A percentile compares a stretch with the other conserved stretches of the same genome.
Conservation (phyloP, 1,140 invertebrate genomes). For the Platyura marginata region DNA sequence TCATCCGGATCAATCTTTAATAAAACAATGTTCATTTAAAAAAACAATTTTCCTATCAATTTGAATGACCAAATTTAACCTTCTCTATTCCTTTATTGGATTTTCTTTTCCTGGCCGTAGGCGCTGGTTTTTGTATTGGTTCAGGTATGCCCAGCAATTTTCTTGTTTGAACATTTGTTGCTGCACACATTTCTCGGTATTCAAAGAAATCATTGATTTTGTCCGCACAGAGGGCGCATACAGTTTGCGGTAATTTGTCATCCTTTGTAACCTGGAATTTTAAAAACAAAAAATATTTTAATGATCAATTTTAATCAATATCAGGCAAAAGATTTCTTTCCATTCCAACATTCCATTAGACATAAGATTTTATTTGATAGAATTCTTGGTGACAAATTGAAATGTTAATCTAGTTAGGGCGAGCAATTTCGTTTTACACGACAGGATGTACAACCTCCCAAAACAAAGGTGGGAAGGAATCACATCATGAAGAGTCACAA, state of each 20-base stretch:
- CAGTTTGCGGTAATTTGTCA: slow-evolving; percentile 37
- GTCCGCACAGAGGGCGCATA: slow-evolving; percentile 33
- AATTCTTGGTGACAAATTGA: not conserved
- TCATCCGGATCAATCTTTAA: slow-evolving; percentile 6
- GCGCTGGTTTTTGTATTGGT: slow-evolving; percentile 12
- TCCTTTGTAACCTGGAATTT: slow-evolving; percentile 27
- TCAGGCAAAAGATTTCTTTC: not conserved
- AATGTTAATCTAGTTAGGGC: not conserved
- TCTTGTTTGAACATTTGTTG: slow-evolving; percentile 29
- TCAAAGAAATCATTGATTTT: slow-evolving; percentile 39
- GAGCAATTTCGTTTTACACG: too few relatives aligned
- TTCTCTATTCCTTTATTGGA: not conserved
- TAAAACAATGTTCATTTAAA: not conserved
- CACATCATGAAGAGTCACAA: too few relatives aligned
- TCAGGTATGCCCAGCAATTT: slow-evolving; percentile 20
- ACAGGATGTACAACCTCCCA: too few relatives aligned
- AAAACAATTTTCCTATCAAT: too few relatives aligned
- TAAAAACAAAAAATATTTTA: not conserved
- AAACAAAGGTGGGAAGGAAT: too few relatives aligned
- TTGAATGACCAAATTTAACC: too few relatives aligned
- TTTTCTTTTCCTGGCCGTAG: slow-evolving; percentile 10
- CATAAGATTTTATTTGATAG: not conserved
- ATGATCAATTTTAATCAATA: not conserved
- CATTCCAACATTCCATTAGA: not conserved
- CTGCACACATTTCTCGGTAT: slow-evolving; percentile 32